Base-by-base conservation (phyloP, 2,113 vertebrate species). In the Rallus limicola region DNA sequence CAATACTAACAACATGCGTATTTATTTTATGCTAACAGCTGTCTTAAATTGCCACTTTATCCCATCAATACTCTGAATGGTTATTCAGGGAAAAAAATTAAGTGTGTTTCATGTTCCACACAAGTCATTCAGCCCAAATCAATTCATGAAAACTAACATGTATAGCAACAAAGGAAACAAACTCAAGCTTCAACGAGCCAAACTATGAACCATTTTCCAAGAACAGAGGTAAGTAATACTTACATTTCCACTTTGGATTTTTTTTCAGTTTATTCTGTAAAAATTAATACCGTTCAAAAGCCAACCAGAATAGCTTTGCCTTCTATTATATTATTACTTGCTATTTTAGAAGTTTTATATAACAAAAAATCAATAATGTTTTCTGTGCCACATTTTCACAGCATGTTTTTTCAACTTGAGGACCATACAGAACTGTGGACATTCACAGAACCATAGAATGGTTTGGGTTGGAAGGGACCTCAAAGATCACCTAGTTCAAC, bases 91-190 rank as follows among this genome's bases (percentile, higher is more conserved):
- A 36, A 50, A 60, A 70, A 80, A 69, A 67, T 58, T 86, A 89
- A 83, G 60, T 58, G 29, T 50, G 90, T 96, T 97, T 97, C 92
- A 95, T 78, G 96, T 94, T 95, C 83, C 76, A 94, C 94, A 93
- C 78, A 93, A 96, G 82, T 82, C 86, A 97, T 92, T 93, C 82
- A 90, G 55, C 83, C 79, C 94, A 91, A 92, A 75, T 34, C 36
- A 24, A 65, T 46, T 64, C 24, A 82, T 15, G 25, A 71, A 80
- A 89, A 77, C 23, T 18, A 75, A 15, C 2, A 28, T 1, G 6
- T 38, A 86, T 2, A 71, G n/a, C 38, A 96, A 92, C 19, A 91
- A 82, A 94, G 70, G 96, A 92, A 87, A 96, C 31, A 95, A 96
- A 95, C 65, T 97, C 70, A 95, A 95, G 85, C 84, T 94, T 95